Conservation (phyloP, 2,113 vertebrate genomes). For the Muntiacus muntjak region DNA sequence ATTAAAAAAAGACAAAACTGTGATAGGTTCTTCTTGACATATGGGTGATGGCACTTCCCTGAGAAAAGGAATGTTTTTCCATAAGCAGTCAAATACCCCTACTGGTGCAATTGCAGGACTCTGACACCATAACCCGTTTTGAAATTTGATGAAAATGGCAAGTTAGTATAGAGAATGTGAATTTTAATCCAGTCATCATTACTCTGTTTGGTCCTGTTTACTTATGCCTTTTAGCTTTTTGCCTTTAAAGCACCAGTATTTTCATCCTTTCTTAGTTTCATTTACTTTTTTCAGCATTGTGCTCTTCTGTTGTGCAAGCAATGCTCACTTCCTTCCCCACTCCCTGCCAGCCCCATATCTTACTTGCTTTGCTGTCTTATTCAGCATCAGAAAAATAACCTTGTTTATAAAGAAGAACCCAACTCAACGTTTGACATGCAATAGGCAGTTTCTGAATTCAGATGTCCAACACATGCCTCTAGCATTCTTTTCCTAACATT, state of each 20-base stretch:
- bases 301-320: neutral
- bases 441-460: neutral
- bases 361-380: constrained; percentile 16
- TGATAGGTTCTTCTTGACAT: neutral
- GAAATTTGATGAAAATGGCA: constrained; percentile 3
- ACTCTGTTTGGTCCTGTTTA: neutral
- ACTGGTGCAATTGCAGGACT: neutral
- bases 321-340: neutral
- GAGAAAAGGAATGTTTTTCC: neutral
- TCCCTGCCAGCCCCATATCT: neutral
- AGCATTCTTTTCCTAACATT: neutral
- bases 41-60: neutral
- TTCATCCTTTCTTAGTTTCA: neutral
- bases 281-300: neutral
- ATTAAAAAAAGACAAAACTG: neutral
- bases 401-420: neutral
- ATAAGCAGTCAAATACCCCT: neutral
- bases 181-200: neutral
- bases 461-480: neutral
- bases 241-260: neutral
- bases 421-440: neutral
- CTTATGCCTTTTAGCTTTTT: neutral
- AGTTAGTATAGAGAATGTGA: neutral
- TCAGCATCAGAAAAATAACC: neutral
- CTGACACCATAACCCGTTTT: neutral